A percentile compares a stretch with the other conserved stretches of the same genome.
Conservation (phyloP, 1,140 invertebrate genomes). For the Wiebesia pumilae region DNA sequence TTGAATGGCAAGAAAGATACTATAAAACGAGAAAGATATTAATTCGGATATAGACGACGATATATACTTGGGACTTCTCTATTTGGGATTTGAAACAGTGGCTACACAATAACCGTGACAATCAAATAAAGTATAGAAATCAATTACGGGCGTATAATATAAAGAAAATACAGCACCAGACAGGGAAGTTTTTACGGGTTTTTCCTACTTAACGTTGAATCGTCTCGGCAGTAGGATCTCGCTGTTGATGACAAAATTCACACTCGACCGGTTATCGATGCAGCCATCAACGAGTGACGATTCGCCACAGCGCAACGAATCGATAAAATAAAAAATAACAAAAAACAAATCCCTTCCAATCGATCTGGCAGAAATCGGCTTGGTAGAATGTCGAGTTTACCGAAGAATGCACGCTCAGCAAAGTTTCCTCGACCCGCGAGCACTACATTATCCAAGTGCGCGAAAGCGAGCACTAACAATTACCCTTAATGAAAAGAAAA, state of each 20-base stretch:
- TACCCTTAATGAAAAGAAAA: conserved; percentile 46
- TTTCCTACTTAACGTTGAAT: background rate
- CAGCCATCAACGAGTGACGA: background rate
- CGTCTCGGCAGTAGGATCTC: background rate
- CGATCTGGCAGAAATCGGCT: background rate
- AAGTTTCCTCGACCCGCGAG: background rate
- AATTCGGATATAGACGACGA: background rate
- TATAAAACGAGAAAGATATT: background rate
- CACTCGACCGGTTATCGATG: background rate
- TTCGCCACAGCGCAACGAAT: background rate
- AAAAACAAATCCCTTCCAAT: background rate
- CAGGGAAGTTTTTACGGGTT: background rate
- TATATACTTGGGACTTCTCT: background rate
- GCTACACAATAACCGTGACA: background rate
- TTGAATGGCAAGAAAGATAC: background rate
- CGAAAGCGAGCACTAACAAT: background rate
- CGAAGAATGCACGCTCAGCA: no score
- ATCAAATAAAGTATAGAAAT: background rate
- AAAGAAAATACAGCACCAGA: background rate
- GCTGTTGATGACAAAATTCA: background rate
- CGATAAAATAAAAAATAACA: background rate
- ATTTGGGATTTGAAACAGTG: background rate
- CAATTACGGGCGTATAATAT: background rate
- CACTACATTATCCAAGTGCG: background rate
- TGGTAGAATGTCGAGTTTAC: background rate